phyloP scores from a whole-genome alignment of 1,140 invertebrate species.

The Drosophila kurseongensis region DNA sequence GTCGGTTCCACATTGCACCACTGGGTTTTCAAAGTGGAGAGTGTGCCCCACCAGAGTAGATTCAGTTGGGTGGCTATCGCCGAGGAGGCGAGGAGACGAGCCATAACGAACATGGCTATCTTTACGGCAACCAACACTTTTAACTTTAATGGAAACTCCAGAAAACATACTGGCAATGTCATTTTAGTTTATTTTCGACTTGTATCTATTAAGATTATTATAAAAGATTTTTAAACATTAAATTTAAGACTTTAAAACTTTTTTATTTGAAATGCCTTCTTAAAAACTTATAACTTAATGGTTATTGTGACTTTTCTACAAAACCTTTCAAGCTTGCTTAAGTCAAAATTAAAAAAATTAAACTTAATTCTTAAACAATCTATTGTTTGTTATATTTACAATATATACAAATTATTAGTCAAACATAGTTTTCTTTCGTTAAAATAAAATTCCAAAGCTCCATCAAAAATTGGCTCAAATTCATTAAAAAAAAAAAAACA shows the following conservation, averaged over 20 bases:
- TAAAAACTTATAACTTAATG: no score
- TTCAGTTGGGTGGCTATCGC: constrained; percentile 36
- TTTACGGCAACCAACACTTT: constrained; percentile 10
- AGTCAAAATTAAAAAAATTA: no score
- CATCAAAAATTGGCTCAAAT: no score
- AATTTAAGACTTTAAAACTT: not conserved
- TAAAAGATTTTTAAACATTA: not conserved
- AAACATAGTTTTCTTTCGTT: no score
- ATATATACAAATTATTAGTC: no score
- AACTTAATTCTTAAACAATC: no score
- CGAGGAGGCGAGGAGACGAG: constrained; percentile 24
- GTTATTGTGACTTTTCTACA: no score
- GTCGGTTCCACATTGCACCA: constrained; percentile 11
- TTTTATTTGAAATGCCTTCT: no score
- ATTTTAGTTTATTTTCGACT: constrained; percentile 9
- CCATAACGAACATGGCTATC: constrained; percentile 33
- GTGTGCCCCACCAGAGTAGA: constrained; percentile 14
- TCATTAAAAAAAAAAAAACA: no score
- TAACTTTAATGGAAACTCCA: constrained; percentile 18
- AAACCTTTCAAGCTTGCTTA: no score
- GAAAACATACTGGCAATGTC: not conserved
- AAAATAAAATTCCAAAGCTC: no score
- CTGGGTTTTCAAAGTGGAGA: constrained; percentile 1
- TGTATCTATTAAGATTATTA: constrained; percentile 7
- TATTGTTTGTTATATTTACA: no score